Evolutionary conservation across 1,140 invertebrate genomes (phyloP).

Genomic region (Drosophila hydei): DNA sequence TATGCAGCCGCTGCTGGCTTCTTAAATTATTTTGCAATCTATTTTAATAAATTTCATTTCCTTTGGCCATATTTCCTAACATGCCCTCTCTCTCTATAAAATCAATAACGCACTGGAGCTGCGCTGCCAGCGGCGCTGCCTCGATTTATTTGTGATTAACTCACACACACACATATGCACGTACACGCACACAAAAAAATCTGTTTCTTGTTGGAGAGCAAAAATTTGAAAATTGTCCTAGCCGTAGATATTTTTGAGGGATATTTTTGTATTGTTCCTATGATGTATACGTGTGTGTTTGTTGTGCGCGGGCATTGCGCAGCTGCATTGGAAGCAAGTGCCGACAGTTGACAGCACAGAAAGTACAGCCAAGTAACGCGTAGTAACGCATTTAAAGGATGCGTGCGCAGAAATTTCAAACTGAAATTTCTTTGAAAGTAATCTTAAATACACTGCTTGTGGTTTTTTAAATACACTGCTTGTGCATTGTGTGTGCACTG

Average conservation of each 20-base stretch:
- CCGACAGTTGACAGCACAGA: conserved; percentile 23
- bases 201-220: conserved; percentile 16
- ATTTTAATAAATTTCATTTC: conserved; percentile 75
- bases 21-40: conserved; percentile 79
- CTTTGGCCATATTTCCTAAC: conserved; percentile 67
- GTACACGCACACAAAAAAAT: conserved; percentile 29
- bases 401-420: neutral
- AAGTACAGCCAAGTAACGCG: conserved; percentile 33
- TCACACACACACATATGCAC: conserved; percentile 30
- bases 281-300: neutral
- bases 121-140: conserved; percentile 34
- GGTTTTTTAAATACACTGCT: neutral
- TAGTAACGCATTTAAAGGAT: neutral
- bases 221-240: conserved; percentile 33
- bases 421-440: neutral
- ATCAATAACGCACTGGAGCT: conserved; percentile 62
- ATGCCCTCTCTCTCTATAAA: conserved; percentile 28
- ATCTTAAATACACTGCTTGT: conserved; percentile 7
- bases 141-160: conserved; percentile 60
- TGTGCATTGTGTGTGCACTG: no score
- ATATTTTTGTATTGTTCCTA: conserved; percentile 25
- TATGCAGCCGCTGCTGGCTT: conserved; percentile 38
- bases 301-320: conserved; percentile 19
- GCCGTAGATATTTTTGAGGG: conserved; percentile 28
- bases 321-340: conserved; percentile 38